Evolutionary conservation across 2,797 vertebrate species (phyloP).

Genomic region (Dermochelys coriacea): DNA sequence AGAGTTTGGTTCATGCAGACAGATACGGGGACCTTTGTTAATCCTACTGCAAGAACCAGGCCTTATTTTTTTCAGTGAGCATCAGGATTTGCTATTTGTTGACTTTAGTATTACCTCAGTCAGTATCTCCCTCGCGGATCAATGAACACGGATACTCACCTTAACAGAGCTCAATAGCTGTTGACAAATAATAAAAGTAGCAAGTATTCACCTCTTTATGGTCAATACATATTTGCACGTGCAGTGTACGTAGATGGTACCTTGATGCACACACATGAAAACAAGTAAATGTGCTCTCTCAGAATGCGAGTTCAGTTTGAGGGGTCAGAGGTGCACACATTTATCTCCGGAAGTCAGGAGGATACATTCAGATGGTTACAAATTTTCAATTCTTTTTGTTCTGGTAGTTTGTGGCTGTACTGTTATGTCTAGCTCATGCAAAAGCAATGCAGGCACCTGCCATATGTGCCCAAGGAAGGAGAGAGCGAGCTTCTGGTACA

Average conservation of each 20-base stretch:
- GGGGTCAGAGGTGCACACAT: not conserved
- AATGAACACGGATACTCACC: not conserved
- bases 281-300: not conserved
- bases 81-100: not conserved
- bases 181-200: not conserved
- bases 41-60: not conserved
- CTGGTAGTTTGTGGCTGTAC: not conserved
- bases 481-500: not conserved
- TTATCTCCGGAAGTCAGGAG: not conserved
- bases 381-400: not conserved
- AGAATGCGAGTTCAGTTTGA: too few relatives aligned
- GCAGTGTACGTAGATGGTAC: not conserved
- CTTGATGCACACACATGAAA: not conserved
- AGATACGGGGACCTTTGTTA: not conserved
- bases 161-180: not conserved
- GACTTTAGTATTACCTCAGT: not conserved
- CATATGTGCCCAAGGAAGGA: not conserved
- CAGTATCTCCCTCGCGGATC: not conserved
- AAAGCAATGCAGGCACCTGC: not conserved
- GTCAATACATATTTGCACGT: not conserved
- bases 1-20: not conserved
- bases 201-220: not conserved
- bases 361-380: too few relatives aligned
- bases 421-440: not conserved
- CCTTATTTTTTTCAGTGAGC: not conserved